Conservation (phyloP, 2,888 invertebrate species). For the Onthophagus sagittarius region DNA sequence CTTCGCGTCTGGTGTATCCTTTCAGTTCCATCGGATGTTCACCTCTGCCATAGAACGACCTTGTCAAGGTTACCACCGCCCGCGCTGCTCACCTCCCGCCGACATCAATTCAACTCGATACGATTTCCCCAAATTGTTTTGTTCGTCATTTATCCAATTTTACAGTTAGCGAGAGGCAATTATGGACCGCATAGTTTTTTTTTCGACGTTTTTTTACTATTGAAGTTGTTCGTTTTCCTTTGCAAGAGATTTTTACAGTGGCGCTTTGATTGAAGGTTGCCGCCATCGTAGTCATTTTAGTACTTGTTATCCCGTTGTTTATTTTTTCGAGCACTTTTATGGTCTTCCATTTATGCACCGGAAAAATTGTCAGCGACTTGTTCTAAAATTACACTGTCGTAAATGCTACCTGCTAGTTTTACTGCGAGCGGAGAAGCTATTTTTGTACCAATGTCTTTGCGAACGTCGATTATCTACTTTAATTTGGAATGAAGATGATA, state of each 20-base stretch:
- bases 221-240: neutral
- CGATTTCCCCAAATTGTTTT: neutral
- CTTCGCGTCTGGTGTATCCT: neutral
- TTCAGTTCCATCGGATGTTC: slow-evolving; percentile 35
- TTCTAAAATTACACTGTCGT: neutral
- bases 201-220: neutral
- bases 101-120: neutral
- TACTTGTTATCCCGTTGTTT: neutral
- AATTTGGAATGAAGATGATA: too few relatives aligned
- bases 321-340: neutral
- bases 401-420: neutral
- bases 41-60: slow-evolving; percentile 42
- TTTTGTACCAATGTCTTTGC: neutral
- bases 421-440: neutral
- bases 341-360: neutral
- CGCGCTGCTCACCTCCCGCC: slow-evolving; percentile 8
- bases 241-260: neutral
- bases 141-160: neutral
- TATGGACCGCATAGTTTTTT: neutral
- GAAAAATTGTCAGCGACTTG: neutral
- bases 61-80: slow-evolving; percentile 43
- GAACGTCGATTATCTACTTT: neutral
- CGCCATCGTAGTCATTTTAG: neutral
- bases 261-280: neutral
- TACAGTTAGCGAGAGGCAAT: neutral